Base-by-base conservation (phyloP, 1,140 invertebrate species). In the Drosophila kohkoa region DNA sequence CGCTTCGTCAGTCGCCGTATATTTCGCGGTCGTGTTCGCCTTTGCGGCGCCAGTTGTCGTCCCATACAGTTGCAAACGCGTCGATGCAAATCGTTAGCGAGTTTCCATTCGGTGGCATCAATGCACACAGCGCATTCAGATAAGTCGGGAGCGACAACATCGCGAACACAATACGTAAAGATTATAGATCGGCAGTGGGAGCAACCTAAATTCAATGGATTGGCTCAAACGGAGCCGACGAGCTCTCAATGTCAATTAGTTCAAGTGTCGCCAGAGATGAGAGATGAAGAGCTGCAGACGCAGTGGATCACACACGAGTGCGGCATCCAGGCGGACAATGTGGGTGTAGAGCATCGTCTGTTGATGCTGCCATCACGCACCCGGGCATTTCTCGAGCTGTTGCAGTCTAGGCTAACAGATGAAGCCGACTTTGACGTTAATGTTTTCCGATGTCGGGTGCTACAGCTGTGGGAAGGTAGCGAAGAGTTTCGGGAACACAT, bases 401-500 rank as follows among this genome's bases (percentile, higher is more conserved):
- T 88, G 6, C 77, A 89, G 32, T 10, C 52, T 1, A 35, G 43
- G 35, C 46, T 74, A 28, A 13, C 32, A 0, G 67, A 63, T 5
- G 28, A 43, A 0, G 72, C 35, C 5, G 11, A 35, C 25, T 60
- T 71, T n/a, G 65, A 68, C 45, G 49, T 70, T 15, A 41, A 38
- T 0, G 30, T 49, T 5, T 87, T 89, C 6, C 51, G 83, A 7
- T 43, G 62, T 0, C 74, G 81, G 0, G 65, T 87, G 1, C 54
- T 87, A 8, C 73, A 78, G 11, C 20, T 80, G 30, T 90, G 87
- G 86, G 87, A 90, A 45, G 38, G 11, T 5, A 76, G 66, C 28
- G 87, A 90, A 45, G 67, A 76, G 1, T 90, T 90, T 41, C 75
- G 87, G 0, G 75, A 77, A 5, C 67, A 80, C 15, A 62, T 90